Evolutionary conservation across 35 echinoderm and acorn worm species (phyloP), one percentile per base, ranked within the genome.

Genomic region (Chiridota heheva): DNA sequence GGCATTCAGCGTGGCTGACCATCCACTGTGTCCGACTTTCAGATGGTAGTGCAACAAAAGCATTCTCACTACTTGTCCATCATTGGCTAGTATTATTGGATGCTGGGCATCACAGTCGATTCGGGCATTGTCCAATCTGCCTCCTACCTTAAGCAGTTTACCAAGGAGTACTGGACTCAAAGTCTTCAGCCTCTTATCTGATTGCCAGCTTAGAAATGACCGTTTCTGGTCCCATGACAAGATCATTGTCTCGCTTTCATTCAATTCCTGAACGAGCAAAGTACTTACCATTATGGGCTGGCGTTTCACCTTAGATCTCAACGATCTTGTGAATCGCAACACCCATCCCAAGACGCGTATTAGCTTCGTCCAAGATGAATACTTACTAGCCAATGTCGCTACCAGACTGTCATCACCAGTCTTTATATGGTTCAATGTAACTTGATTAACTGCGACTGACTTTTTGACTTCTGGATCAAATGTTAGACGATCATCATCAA

Each of bases 41-140:
- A 18, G 8, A 73, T 84, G 67, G 18, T 59, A 72, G 22, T 84
- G 29, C 24, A 49, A 6, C 2, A 84, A 7, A 38, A 84, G 10
- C 38, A 84, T 8, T 25, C 15, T 73, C 3, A 37, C 39, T 1
- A 84, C 69, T 42, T 36, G 59, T 18, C 68, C 57, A 0, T 56
- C 25, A 37, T 70, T 77, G 5, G 81, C 43, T 2, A 95, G 44
- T 1, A 95, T 80, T 4, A 85, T 41, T 1, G 72, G 91, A 36
- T 88, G 85, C 36, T 88, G 88, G 0, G 70, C 80, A 26, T 95
- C 63, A 18, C 73, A 15, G 30, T 58, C 57, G 2, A 95, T 36
- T 2, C 34, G 12, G 6, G 91, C 46, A 16, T 42, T 62, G 40
- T 61, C 64, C 13, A 89, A 60, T 65, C 81, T 78, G 31, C 86